Conservation (phyloP, 2,113 vertebrate species). For the Nothocercus julius region DNA sequence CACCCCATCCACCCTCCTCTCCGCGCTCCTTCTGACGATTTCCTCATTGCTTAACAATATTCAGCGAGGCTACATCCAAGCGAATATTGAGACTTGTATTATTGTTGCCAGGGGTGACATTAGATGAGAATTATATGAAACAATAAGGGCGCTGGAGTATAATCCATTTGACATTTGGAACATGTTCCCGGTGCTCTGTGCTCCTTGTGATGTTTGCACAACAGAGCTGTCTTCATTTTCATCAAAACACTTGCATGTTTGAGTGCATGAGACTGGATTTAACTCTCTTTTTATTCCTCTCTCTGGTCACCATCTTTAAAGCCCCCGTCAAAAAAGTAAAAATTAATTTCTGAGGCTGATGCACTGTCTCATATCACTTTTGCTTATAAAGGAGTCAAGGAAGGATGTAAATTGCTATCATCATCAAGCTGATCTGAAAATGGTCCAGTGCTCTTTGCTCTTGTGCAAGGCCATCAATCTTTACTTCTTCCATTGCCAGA, state of each 20-base stretch:
- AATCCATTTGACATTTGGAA: constrained; percentile 58
- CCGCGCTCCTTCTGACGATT: not conserved
- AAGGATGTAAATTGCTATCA: not conserved
- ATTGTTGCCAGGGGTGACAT: constrained; percentile 64
- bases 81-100: constrained; percentile 28
- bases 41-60: constrained; percentile 10
- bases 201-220: not conserved
- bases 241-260: not conserved
- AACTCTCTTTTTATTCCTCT: not conserved
- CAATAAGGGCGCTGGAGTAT: constrained; percentile 42
- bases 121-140: constrained; percentile 55
- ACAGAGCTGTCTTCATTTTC: not conserved
- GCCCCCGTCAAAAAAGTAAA: not conserved
- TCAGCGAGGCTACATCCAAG: constrained; percentile 9
- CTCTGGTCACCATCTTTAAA: not conserved
- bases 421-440: not conserved
- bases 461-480: not conserved
- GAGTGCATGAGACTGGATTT: not conserved
- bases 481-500: not conserved
- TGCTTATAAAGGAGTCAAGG: not conserved
- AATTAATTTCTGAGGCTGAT: not conserved
- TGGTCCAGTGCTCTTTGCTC: rapidly evolving
- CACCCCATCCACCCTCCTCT: not conserved
- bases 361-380: not conserved
- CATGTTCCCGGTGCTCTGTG: constrained; percentile 6